phyloP scores from a whole-genome alignment of 2,888 invertebrate genomes.

The Drepanosiphum platanoidis region DNA sequence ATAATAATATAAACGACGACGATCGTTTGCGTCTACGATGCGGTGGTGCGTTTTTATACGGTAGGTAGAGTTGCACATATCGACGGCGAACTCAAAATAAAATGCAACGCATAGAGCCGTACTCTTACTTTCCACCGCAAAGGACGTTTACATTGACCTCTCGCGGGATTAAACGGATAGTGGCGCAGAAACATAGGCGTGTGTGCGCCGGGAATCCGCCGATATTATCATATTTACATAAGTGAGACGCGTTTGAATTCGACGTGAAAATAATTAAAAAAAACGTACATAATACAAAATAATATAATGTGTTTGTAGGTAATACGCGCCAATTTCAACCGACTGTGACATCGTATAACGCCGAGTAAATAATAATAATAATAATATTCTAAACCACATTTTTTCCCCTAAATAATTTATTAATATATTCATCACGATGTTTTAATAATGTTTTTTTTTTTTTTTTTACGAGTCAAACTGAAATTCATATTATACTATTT shows the following conservation, averaged over 20 bases:
- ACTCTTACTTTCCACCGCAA: slow-evolving; percentile 14
- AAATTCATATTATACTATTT: neutral
- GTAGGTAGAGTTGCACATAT: neutral
- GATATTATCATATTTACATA: no score
- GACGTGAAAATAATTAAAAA: no score
- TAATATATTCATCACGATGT: neutral
- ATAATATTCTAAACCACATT: neutral
- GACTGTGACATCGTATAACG: neutral
- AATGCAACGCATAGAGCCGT: neutral
- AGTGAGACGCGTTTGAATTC: no score
- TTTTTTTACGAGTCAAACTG: neutral
- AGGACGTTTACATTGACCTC: slow-evolving; percentile 46
- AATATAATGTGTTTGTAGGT: no score
- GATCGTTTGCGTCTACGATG: neutral
- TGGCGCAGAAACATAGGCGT: neutral
- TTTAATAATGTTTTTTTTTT: neutral
- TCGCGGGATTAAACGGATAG: neutral
- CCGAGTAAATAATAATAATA: no score
- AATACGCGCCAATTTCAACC: neutral
- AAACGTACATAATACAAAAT: no score
- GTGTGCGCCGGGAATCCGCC: no score
- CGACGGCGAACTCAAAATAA: slow-evolving; percentile 21
- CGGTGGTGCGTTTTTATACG: neutral
- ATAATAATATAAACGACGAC: neutral
- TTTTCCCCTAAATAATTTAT: neutral